Evolutionary conservation across 2,113 vertebrate genomes (phyloP).

Genomic region (Dicerorhinus sumatrensis): DNA sequence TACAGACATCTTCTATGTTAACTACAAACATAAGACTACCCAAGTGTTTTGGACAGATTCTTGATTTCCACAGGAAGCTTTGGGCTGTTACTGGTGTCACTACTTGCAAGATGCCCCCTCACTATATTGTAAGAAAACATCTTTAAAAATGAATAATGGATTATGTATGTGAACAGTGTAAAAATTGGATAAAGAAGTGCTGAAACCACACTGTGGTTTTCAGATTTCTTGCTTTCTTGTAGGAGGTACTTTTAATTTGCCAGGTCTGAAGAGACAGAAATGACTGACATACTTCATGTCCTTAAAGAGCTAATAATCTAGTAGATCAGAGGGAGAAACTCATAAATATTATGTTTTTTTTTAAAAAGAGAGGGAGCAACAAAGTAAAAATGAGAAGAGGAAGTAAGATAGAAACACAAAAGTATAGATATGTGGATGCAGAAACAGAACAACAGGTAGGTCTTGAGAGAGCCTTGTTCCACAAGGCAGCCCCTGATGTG

Average conservation of each 20-base stretch:
- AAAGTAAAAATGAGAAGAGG: background rate
- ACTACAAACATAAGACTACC: background rate
- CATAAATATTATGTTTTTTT: background rate
- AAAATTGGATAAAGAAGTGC: background rate
- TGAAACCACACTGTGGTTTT: background rate
- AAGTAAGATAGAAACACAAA: background rate
- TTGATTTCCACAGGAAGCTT: background rate
- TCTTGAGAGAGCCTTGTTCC: background rate
- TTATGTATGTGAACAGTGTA: background rate
- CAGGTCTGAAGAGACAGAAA: background rate
- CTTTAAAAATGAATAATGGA: background rate
- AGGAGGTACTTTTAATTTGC: background rate
- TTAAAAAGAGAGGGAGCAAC: background rate
- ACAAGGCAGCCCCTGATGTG: background rate
- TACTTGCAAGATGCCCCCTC: background rate
- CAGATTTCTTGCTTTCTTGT: background rate
- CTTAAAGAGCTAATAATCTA: background rate
- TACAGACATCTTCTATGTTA: background rate
- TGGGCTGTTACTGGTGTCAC: background rate
- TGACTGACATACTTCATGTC: background rate
- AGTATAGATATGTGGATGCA: too few species aligned
- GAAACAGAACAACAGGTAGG: background rate
- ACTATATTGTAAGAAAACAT: background rate
- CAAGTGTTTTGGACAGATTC: background rate
- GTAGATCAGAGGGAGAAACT: background rate